Percentiles rank a stretch among this genome's conserved stretches.
Conservation (phyloP, 2,888 invertebrate species). For the Cantharis rustica region DNA sequence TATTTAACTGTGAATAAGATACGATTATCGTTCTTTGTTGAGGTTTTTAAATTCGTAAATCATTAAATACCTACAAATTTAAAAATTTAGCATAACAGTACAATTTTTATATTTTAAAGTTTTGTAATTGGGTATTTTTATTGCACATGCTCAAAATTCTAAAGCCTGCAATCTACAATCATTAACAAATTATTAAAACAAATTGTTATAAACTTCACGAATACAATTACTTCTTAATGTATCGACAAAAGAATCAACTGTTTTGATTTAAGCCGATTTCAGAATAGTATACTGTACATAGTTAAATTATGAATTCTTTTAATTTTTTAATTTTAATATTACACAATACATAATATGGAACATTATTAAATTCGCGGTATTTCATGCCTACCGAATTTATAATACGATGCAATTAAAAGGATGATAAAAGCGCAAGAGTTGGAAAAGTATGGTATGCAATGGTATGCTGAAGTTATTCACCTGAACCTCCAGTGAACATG, state of each 20-base stretch:
- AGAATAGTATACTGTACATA: too few relatives aligned
- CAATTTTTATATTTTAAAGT: background rate
- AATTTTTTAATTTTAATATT: background rate
- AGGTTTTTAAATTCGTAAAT: background rate
- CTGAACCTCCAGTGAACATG: conserved; percentile 18
- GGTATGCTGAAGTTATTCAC: conserved; percentile 14
- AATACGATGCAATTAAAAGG: background rate
- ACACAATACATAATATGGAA: too few relatives aligned
- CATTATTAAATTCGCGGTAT: too few relatives aligned
- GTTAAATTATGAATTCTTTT: background rate
- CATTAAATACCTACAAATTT: background rate
- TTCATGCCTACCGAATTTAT: background rate
- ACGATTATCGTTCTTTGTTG: background rate
- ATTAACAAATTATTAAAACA: background rate
- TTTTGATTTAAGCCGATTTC: background rate
- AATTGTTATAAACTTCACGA: background rate
- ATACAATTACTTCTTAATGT: background rate
- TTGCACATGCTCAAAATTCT: background rate
- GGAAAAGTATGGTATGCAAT: background rate
- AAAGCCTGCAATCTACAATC: background rate
- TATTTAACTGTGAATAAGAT: background rate
- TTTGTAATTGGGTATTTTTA: background rate
- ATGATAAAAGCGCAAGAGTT: background rate
- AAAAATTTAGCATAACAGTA: background rate
- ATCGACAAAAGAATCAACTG: background rate